A percentile compares a stretch with the other conserved stretches of the same genome.
Conservation (phyloP, 1,140 invertebrate genomes). For the Euglossa dilemma region DNA sequence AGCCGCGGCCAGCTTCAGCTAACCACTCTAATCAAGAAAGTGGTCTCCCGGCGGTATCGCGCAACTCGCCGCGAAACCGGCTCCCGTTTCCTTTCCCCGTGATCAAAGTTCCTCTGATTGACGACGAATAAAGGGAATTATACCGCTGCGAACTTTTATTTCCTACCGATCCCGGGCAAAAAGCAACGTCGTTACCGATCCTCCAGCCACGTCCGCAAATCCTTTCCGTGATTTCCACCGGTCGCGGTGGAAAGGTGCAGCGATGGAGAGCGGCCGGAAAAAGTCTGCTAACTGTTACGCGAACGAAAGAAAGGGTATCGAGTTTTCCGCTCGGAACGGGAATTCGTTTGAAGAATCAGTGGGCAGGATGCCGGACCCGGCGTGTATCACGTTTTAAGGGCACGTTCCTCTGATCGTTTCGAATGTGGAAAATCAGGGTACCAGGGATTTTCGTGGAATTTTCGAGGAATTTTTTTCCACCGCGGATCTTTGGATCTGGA, state of each 20-base stretch:
- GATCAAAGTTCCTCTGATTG: slow-evolving; percentile 53
- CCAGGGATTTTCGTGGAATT: neutral
- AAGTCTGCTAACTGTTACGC: slow-evolving; percentile 24
- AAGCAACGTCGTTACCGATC: slow-evolving; percentile 61
- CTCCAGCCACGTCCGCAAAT: slow-evolving; percentile 33
- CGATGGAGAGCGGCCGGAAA: neutral
- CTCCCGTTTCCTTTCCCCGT: slow-evolving; percentile 4
- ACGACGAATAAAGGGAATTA: slow-evolving; percentile 67
- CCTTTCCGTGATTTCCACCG: slow-evolving; percentile 42
- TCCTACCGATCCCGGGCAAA: slow-evolving; percentile 35
- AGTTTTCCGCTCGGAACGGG: neutral
- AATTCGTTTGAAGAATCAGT: neutral
- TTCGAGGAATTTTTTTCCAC: neutral
- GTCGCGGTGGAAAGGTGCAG: slow-evolving; percentile 8
- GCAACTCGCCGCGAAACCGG: slow-evolving; percentile 46
- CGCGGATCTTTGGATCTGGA: neutral
- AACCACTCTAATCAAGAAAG: slow-evolving; percentile 68
- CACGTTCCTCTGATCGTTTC: neutral
- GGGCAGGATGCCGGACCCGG: neutral
- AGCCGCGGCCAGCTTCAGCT: slow-evolving; percentile 56
- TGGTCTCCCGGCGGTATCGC: slow-evolving; percentile 51
- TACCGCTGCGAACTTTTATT: slow-evolving; percentile 60
- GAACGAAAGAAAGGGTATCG: slow-evolving; percentile 8
- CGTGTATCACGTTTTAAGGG: neutral
- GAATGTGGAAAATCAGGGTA: neutral